phyloP scores from a whole-genome alignment of 2,888 invertebrate genomes.

The Cantharis rufa region DNA sequence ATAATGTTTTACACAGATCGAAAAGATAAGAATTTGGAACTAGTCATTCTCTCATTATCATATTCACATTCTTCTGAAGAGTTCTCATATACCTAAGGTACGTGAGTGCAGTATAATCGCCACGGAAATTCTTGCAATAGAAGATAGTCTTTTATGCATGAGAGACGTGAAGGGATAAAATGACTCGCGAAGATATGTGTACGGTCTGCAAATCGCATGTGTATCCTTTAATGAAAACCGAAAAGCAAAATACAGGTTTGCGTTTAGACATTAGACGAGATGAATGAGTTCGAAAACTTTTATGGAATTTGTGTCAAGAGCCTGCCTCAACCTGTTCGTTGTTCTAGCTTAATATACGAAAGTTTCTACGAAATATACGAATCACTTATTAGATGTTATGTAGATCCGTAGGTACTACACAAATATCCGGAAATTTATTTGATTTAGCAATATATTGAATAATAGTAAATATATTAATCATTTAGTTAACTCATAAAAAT shows the following conservation, averaged over 20 bases:
- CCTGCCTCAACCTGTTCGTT: constrained; percentile 29
- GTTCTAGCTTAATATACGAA: constrained; percentile 20
- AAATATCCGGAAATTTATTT: constrained; percentile 15
- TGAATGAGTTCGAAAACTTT: constrained; percentile 26
- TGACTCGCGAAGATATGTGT: constrained; percentile 28
- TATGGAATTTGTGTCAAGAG: constrained; percentile 25
- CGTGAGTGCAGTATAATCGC: constrained; percentile 27
- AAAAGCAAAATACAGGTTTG: constrained; percentile 13
- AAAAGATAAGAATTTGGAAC: constrained; percentile 47
- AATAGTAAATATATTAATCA: not conserved
- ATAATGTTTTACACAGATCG: constrained; percentile 51
- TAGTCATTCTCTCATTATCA: constrained; percentile 46
- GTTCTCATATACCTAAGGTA: constrained; percentile 33
- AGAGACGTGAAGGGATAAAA: constrained; percentile 16
- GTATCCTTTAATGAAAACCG: constrained; percentile 12
- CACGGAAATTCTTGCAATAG: constrained; percentile 40
- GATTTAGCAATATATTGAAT: not conserved
- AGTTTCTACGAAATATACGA: constrained; percentile 18
- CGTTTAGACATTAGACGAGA: constrained; percentile 20
- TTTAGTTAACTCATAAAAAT: not conserved
- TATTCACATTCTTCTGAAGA: constrained; percentile 43
- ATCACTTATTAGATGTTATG: constrained; percentile 2
- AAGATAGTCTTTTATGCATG: constrained; percentile 25
- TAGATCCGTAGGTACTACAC: not conserved
- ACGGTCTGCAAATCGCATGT: constrained; percentile 8